These are phyloP conservation scores for Sturnira hondurensis DNA, from an alignment of 2,113 vertebrate species.

Conservation along the genomic window DNA sequence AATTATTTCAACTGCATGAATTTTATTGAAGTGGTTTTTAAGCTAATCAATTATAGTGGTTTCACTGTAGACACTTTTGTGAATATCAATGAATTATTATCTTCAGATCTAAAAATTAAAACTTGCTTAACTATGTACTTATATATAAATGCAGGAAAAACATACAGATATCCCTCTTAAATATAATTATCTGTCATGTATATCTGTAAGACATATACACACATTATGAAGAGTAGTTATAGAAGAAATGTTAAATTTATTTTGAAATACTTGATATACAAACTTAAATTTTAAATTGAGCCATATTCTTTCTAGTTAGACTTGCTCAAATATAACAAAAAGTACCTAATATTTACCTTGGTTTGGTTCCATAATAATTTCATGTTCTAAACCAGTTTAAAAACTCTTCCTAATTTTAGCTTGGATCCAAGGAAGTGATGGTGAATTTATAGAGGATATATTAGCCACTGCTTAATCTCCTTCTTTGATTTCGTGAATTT, in stretches of 20 bases:
- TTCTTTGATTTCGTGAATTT: constrained; percentile 49
- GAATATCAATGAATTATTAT: not conserved
- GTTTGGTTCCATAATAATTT: not conserved
- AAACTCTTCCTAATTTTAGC: constrained; percentile 15
- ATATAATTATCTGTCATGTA: not conserved
- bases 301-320: not conserved
- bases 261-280: not conserved
- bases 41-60: not conserved
- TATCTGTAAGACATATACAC: not conserved
- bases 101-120: not conserved
- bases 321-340: not conserved
- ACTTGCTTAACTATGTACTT: not conserved
- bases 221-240: not conserved
- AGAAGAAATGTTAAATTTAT: not conserved
- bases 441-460: not conserved
- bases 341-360: not conserved
- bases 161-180: not conserved
- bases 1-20: not conserved
- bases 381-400: not conserved
- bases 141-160: not conserved
- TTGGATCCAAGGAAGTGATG: not conserved
- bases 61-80: not conserved
- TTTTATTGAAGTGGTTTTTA: not conserved
- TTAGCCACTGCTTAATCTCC: constrained; percentile 37
- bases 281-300: not conserved